Evolutionary conservation across 1,140 invertebrate genomes (phyloP), one percentile per base, ranked within the genome.

Genomic region (Heliconius hewitsoni): DNA sequence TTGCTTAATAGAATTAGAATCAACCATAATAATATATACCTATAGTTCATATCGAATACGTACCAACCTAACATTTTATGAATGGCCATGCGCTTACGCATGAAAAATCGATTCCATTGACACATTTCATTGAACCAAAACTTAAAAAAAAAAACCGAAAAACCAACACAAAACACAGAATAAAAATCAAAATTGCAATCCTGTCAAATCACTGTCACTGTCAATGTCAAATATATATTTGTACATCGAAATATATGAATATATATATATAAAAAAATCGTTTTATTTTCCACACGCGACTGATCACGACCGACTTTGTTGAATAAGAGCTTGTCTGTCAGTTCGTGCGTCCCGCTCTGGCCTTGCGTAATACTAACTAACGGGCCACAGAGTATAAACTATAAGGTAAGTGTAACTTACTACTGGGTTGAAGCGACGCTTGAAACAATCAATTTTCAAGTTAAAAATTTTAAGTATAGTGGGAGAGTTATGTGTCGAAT

Each of bases 381-480:
- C 89, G 92, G 90, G 85, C 85, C 88, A 89, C 90, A 91, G 90
- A 92, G 89, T 86, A 83, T 88, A 84, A 86, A 85, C 84, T 89
- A 86, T 89, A 83, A 83, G 81, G 84, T 80, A 81, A 78, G 42
- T 82, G 74, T 76, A 76, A 79, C 66, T 76, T 83, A 80, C 78
- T 18, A 77, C 76, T 46, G 46, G 37, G 39, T 73, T 77, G 75
- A 60, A 73, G 78, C 66, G 57, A 71, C 16, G 16, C 55, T 55
- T 74, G 55, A 46, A 74, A 42, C 39, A 73, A 39, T 39, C 73
- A 52, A 74, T 74, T 74, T 52, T 46, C 50, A 52, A 52, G 50
- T 52, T 52, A 52, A 52, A 52, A 46, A 52, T 52, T 1, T 52
- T 52, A 52, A 52, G 50, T 5, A 52, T 19, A 1, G 50, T 52